These are phyloP conservation scores for Tokudaia tokunoshimensis DNA, from an alignment of 2,797 vertebrate genomes.

Conservation along the genomic window DNA sequence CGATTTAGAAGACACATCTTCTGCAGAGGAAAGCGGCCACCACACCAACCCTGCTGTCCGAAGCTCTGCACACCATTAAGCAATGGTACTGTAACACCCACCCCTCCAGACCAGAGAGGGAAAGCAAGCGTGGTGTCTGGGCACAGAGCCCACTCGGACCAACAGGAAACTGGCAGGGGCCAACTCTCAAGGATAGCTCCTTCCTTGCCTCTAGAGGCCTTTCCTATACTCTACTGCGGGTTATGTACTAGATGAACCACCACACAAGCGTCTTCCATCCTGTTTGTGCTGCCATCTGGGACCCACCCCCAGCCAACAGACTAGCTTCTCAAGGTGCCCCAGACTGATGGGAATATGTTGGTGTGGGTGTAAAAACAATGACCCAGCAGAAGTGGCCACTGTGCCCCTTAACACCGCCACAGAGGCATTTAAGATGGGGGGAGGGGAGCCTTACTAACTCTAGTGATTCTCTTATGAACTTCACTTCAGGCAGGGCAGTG, in stretches of 20 bases:
- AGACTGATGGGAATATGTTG: background rate
- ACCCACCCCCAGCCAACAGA: background rate
- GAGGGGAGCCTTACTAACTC: background rate
- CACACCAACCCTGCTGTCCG: background rate
- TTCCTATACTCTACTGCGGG: rapidly evolving
- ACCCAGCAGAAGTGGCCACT: background rate
- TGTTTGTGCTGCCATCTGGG: background rate
- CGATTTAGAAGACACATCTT: background rate
- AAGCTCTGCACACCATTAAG: background rate
- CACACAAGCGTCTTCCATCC: background rate
- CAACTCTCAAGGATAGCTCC: background rate
- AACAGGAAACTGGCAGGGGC: background rate
- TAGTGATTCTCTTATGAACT: background rate
- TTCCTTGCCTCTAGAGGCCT: background rate
- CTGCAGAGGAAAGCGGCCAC: background rate
- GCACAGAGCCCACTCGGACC: background rate
- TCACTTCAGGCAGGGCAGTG: conserved; percentile 4
- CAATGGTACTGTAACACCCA: background rate
- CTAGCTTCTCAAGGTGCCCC: background rate
- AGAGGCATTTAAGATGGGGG: background rate
- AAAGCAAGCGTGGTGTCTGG: background rate
- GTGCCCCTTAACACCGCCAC: background rate
- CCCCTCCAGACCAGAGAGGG: background rate
- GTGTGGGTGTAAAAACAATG: background rate
- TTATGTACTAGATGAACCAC: background rate